Evolutionary conservation across 2,113 vertebrate species (phyloP).

Genomic region (Callochromis pleurospilus): DNA sequence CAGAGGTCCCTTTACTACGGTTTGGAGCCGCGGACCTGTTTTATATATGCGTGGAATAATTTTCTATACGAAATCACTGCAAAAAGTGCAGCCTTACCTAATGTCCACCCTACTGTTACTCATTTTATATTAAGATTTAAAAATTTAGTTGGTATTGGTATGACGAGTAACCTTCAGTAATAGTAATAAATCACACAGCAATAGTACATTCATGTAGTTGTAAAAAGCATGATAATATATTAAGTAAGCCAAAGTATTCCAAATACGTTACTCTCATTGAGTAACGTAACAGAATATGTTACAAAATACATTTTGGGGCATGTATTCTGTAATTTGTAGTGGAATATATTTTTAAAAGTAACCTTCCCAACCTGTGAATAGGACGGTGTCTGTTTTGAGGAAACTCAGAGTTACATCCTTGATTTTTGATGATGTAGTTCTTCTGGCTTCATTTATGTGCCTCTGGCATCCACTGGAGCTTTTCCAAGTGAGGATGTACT

Average conservation of each 20-base stretch:
- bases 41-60: accelerated
- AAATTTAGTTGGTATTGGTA: background rate
- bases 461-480: background rate
- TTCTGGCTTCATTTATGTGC: background rate
- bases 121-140: background rate
- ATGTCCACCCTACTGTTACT: background rate
- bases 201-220: background rate
- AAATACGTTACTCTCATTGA: background rate
- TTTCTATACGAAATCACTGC: background rate
- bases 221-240: background rate
- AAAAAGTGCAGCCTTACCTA: background rate
- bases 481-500: background rate
- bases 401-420: background rate
- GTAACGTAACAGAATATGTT: background rate
- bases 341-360: background rate
- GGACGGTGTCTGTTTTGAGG: background rate
- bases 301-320: background rate
- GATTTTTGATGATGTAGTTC: background rate
- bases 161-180: background rate
- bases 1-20: background rate
- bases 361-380: background rate
- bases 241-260: background rate
- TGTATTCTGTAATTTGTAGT: background rate
- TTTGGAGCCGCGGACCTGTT: background rate
- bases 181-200: background rate